Evolutionary conservation across 1,140 invertebrate species (phyloP), one percentile per base, ranked within the genome.

Genomic region (Meloidogyne floridensis): DNA sequence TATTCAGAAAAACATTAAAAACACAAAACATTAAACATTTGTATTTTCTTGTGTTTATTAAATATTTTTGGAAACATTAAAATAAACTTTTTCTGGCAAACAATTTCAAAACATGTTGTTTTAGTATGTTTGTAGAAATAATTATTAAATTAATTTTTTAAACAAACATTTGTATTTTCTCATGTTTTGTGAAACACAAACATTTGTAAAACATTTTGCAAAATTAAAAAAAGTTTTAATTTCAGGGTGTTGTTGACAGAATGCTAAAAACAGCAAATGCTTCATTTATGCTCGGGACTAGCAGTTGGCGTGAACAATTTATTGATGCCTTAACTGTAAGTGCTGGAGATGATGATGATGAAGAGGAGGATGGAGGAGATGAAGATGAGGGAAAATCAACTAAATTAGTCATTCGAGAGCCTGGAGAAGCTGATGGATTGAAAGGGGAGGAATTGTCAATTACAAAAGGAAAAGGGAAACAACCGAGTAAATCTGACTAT

Each of bases 271-370:
- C 96, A 88, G 95, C 96, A 43, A 98, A 98, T 91, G 94, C 95
- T 42, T 96, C 95, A 8, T 92, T 97, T 82, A 93, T 97, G 72
- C 94, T 98, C 73, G 96, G 96, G 53, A 97, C 96, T 18, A 96
- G 95, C 15, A 96, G 96, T 0, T 99, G 97, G 97, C 95, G 94
- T 91, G 97, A 99, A 91, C 97, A 99, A 91, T 98, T 99, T 90
- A 92, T 95, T 85, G 96, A 98, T 91, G 59, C 59, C 7, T 65
- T 65, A 65, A 75, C 73, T 13, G 75, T 77, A 43, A 18, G 7
- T 32, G 51, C 65, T 51, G 70, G 78, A 10, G 91, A 89, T 82
- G 91, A 91, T 56, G 91, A 90, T 72, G 89, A 89, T 73, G 89
- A 90, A 15, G 88, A 88, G 71, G 86, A 91, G 43, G 91, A 89